phyloP scores from a whole-genome alignment of 2,797 vertebrate species.

The Tarsius wallacei region DNA sequence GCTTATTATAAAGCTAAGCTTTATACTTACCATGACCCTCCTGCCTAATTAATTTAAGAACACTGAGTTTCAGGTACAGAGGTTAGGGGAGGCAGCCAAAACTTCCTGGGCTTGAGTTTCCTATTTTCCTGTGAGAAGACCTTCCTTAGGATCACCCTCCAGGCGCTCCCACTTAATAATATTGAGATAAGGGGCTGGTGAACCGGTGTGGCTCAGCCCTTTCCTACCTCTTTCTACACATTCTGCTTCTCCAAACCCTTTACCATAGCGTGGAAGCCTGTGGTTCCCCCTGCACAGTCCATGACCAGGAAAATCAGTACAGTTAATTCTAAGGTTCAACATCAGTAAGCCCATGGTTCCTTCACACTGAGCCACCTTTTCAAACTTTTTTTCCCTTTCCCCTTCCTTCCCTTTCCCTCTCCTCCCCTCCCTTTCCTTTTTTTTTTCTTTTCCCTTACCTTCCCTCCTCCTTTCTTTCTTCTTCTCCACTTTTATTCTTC shows the following conservation, averaged over 20 bases:
- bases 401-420: background rate
- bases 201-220: background rate
- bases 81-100: background rate
- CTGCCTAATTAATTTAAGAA: conserved; percentile 50
- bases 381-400: background rate
- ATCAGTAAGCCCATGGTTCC: background rate
- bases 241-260: background rate
- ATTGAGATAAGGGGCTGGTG: background rate
- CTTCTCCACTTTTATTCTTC: background rate
- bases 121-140: background rate
- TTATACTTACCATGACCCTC: background rate
- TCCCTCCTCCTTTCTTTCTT: background rate
- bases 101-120: background rate
- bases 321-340: background rate
- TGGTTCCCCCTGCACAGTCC: background rate
- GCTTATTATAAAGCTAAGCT: background rate
- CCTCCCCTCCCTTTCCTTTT: background rate
- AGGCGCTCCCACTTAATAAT: background rate
- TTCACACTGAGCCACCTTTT: background rate
- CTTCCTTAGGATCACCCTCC: background rate
- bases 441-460: background rate
- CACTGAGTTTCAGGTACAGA: background rate
- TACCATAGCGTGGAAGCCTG: background rate
- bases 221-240: background rate
- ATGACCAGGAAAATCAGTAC: background rate